These are phyloP conservation scores for Drosophila tristis DNA, from an alignment of 1,140 invertebrate genomes.

Conservation along the genomic window DNA sequence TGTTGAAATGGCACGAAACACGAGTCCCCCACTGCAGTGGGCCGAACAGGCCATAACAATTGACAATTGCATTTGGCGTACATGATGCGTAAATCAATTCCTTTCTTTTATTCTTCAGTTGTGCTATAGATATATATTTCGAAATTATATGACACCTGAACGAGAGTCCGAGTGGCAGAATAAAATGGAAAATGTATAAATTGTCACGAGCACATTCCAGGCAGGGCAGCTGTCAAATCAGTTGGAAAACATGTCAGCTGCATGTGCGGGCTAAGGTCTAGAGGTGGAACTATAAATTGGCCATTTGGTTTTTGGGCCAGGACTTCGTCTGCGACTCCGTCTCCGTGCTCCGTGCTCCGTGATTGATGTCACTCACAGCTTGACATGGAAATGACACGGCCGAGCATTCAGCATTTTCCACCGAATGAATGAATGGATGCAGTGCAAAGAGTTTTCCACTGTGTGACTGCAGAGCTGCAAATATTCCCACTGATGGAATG, in stretches of 20 bases:
- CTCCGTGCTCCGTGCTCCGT: background rate
- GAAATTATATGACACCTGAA: slow-evolving; percentile 48
- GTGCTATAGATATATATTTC: slow-evolving; percentile 38
- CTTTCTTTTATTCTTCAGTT: slow-evolving; percentile 13
- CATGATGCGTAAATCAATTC: slow-evolving; percentile 22
- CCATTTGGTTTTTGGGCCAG: background rate
- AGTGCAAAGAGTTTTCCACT: no score
- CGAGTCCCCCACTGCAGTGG: background rate
- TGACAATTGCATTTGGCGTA: background rate
- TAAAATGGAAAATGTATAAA: slow-evolving; percentile 45
- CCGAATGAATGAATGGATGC: no score
- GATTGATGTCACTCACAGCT: slow-evolving; percentile 27
- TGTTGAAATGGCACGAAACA: slow-evolving; percentile 35
- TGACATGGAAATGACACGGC: background rate
- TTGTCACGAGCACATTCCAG: slow-evolving; percentile 36
- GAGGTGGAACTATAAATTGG: slow-evolving; percentile 45
- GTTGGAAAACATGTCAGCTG: slow-evolving; percentile 49
- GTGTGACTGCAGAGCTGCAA: background rate
- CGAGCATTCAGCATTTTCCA: slow-evolving; percentile 12
- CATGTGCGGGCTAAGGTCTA: slow-evolving; percentile 11
- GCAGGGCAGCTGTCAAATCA: slow-evolving; percentile 57
- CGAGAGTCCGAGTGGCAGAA: slow-evolving; percentile 5
- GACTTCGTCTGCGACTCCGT: no score
- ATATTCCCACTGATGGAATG: background rate
- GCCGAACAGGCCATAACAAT: background rate